A percentile compares a stretch with the other conserved stretches of the same genome.
Conservation (phyloP, 2,888 invertebrate species). For the Callinectes sapidus region DNA sequence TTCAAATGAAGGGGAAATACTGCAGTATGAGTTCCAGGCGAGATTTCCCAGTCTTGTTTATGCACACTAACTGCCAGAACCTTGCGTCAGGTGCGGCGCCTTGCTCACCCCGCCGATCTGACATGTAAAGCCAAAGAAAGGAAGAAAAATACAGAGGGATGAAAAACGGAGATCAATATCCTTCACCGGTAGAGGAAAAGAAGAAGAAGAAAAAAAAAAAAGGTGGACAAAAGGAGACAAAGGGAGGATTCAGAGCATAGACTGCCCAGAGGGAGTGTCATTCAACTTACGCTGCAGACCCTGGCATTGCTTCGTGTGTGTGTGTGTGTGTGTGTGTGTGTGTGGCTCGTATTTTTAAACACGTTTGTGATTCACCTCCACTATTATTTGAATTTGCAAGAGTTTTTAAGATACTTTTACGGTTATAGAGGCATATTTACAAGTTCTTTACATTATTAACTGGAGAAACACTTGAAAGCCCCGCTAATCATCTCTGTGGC, state of each 20-base stretch:
- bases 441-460: too few species aligned
- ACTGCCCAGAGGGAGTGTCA: background rate
- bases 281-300: background rate
- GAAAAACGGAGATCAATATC: slow-evolving; percentile 7
- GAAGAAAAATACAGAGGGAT: background rate
- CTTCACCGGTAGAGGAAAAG: background rate
- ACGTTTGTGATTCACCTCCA: too few species aligned
- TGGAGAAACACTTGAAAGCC: too few species aligned
- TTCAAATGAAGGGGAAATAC: background rate
- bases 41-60: background rate
- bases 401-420: too few species aligned
- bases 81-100: background rate
- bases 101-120: background rate
- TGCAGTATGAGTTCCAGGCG: background rate
- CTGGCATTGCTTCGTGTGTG: background rate
- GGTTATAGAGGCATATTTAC: too few species aligned
- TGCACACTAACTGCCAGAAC: background rate
- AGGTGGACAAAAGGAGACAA: slow-evolving; percentile 24
- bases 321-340: slow-evolving; percentile 10
- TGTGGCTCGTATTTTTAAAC: too few species aligned
- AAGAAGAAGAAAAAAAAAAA: background rate
- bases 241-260: slow-evolving; percentile 3
- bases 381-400: too few species aligned
- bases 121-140: background rate
- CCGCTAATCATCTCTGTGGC: too few species aligned